Evolutionary conservation across 2,113 vertebrate genomes (phyloP), one percentile per base, ranked within the genome.

Genomic region (Nanorana parkeri): DNA sequence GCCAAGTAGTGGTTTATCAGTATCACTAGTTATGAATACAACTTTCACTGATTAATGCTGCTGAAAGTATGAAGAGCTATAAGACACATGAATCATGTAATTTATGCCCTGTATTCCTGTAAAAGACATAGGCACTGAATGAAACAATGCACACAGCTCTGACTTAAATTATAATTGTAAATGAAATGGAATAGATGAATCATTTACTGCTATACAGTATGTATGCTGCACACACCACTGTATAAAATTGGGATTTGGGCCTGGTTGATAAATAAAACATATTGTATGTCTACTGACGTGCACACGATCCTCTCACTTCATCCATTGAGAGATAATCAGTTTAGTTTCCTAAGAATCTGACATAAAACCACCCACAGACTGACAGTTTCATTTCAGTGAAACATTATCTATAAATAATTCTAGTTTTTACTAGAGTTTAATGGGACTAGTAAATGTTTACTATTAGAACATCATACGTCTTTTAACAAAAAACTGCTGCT

Each of bases 81-180:
- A 16, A 19, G 29, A 13, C 21, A 16, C 28, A 24, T 60, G 55
- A 23, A 23, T 29, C 3, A n/a, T 41, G 36, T 58, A 58, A 21
- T 58, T 74, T 58, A 60, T 75, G 52, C 10, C 1, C 24, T 21
- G 72, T 24, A 29, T 23, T 41, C 26, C n/a, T 16, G 20, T 41
- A 13, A 36, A 41, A 75, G 72, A 60, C 55, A 23, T 61, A 32
- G 21, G 20, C 29, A 61, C 55, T 61, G 32, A 60, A 61, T n/a
- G 60, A 61, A 29, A 41, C 55, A 23, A 21, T 10, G 29, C 55
- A 41, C 21, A 61, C 4, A 19, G 13, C 24, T 24, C 32, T 36
- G 29, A 47, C 23, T 60, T 56, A 16, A 41, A 75, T 75, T 75
- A 41, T 36, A 75, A 75, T 75, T 75, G 55, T 36, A 75, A 65